Base-by-base conservation (phyloP, 1,140 invertebrate genomes). In the Alviniconcha marisindica region DNA sequence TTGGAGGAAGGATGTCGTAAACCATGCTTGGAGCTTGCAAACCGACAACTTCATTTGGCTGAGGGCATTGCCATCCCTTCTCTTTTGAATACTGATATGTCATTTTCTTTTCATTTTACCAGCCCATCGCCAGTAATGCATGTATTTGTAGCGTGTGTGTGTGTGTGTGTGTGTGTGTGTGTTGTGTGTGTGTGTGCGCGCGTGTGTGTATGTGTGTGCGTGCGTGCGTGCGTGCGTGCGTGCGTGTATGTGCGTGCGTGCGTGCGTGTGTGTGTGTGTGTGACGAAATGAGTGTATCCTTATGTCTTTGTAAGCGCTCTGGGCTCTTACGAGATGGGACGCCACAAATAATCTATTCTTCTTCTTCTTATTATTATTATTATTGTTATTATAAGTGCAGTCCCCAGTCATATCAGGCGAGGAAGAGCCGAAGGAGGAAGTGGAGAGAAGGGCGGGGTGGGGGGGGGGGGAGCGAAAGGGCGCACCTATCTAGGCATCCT, bases 171-270 rank as follows among this genome's bases (percentile, higher is more conserved):
- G 28, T 73, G 51, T 54, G 63, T 82, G 44, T 51, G 81, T 73
- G 69, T 74, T 54, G 36, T 56, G 81, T 74, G 66, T 56, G 60
- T 82, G 77, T 31, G 42, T 48, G 51, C 24, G 77, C 48, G 51
- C n/a, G 42, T n/a, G 42, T 36, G 33, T 78, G 24, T 51, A 51
- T 28, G 51, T 78, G 44, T 31, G 42, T 14, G 31, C 31, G 31
- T 66, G 31, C 60, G 7, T 33, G 5, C 24, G 77, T 79, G 33
- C 4, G 71, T 74, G 71, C 14, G 71, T 74, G 71, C 14, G 31
- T 74, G 10, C 0, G 21, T 21, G 4, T n/a, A 18, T 74, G 18
- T 2, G 40, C 38, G 33, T 24, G 36, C n/a, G 71, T 74, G 40
- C 1, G 63, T 36, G 4, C n/a, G n/a, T 31, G 63, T 69, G 63